Base-by-base conservation (phyloP, 2,113 vertebrate species). In the Ramphastos sulfuratus region DNA sequence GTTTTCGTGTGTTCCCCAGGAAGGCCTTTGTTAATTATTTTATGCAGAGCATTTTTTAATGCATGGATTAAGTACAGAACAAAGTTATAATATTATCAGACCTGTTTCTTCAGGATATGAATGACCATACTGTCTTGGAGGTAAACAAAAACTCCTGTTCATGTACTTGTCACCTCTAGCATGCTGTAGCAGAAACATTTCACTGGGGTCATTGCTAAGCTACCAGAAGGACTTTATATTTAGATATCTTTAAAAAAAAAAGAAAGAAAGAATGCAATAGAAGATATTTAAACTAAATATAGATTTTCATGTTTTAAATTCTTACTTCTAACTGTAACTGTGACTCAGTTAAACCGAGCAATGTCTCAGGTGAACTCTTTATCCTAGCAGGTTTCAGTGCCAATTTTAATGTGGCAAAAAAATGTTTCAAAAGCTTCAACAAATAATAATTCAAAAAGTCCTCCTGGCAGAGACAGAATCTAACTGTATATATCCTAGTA, bases 11-110 rank as follows among this genome's bases (percentile, higher is more conserved):
- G 79, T 85, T 95, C 69, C 67, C 44, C 44, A 60, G 69, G 52
- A 93, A 89, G 79, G 85, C 91, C 87, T 95, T 87, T 92, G 65
- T 63, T 85, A 65, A 39, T 61, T 77, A 31, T 15, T 82, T 92
- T 83, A 85, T 90, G 46, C 60, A 73, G 55, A 59, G 37, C 19
- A 30, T 69, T 94, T 83, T 78, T 37, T 85, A 94, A 90, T 61
- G 44, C 39, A 48, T n/a, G 30, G 72, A 84, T 94, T 92, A 90
- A 94, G 92, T 58, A 78, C 0, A 30, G 77, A 27, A 83, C 61
- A 44, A 64, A 85, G 60, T 69, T 81, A 61, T 5, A 56, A 37
- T 4, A 3, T 64, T 77, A 48, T 54, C 74, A 78, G 44, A 85
- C 30, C 33, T 77, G 20, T 25, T 65, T 93, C 87, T 91, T 80